Evolutionary conservation across 2,888 invertebrate species (phyloP).

Genomic region (Heterodera filipjevi): DNA sequence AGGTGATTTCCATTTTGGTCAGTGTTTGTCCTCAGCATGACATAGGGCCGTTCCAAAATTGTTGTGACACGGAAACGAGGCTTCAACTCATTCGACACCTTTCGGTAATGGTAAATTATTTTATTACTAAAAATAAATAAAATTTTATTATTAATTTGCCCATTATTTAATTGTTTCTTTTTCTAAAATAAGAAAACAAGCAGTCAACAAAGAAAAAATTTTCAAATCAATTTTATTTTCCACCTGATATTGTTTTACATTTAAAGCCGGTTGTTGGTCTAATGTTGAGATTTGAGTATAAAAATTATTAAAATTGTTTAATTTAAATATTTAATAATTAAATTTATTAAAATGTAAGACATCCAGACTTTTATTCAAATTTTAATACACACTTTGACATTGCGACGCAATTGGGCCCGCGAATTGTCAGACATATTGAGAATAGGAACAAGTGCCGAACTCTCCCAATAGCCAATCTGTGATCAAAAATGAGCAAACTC

Average conservation of each 20-base stretch:
- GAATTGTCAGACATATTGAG: constrained; percentile 63
- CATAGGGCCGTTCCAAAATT: constrained; percentile 67
- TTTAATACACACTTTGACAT: constrained; percentile 49
- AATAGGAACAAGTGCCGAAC: constrained; percentile 53
- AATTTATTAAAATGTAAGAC: not conserved
- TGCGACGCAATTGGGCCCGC: constrained; percentile 58
- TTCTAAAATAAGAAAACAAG: no score
- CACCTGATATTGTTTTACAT: no score
- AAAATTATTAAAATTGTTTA: no score
- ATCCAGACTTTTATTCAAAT: no score
- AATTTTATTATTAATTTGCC: no score
- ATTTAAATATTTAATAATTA: not conserved
- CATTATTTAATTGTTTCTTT: no score
- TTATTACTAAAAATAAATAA: no score
- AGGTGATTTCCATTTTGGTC: constrained; percentile 54
- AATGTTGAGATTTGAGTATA: no score
- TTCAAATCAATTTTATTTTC: no score
- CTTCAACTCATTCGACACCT: constrained; percentile 64
- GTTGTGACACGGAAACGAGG: constrained; percentile 67
- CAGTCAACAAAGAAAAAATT: no score
- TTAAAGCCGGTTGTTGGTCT: no score
- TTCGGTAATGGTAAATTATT: not conserved
- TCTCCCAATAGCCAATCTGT: constrained; percentile 64
- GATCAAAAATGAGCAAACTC: not conserved
- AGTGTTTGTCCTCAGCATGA: constrained; percentile 64